Percentiles rank a stretch among this genome's conserved stretches.
These are phyloP conservation scores for Mus minutoides DNA, from an alignment of 2,797 vertebrate species.

Conservation along the genomic window DNA sequence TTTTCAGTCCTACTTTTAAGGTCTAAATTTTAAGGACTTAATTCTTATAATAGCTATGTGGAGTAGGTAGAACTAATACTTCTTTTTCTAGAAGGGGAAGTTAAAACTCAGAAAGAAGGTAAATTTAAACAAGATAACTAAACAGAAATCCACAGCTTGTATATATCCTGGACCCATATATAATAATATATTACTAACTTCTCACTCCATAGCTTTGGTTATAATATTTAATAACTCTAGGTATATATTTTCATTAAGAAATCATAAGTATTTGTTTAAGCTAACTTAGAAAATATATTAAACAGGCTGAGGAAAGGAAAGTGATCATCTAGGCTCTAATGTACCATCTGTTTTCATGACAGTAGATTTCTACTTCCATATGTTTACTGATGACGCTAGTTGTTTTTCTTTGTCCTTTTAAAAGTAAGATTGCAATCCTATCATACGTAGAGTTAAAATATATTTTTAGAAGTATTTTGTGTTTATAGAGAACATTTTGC, in stretches of 20 bases:
- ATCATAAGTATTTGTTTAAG: not conserved
- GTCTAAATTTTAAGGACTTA: not conserved
- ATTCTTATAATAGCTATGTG: not conserved
- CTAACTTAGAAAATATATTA: not conserved
- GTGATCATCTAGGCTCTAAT: not conserved
- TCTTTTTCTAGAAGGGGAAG: not conserved
- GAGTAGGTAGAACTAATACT: not conserved
- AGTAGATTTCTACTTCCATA: not conserved
- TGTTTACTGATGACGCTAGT: not conserved
- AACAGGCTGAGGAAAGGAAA: not conserved
- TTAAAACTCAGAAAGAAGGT: slow-evolving; percentile 4
- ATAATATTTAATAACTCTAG: not conserved
- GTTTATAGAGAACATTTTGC: not conserved
- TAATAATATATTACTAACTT: not conserved
- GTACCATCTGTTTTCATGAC: not conserved
- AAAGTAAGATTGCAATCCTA: not conserved
- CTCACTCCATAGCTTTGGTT: not conserved
- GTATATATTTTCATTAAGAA: not conserved
- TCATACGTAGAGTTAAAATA: not conserved
- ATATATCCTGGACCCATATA: not conserved
- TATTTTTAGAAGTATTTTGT: not conserved
- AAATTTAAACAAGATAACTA: not conserved
- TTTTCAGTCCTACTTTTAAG: not conserved
- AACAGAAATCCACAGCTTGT: not conserved
- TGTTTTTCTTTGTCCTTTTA: not conserved